A percentile compares a stretch with the other conserved stretches of the same genome.
phyloP scores from a whole-genome alignment of 2,888 invertebrate genomes.

The Coremacera marginata region DNA sequence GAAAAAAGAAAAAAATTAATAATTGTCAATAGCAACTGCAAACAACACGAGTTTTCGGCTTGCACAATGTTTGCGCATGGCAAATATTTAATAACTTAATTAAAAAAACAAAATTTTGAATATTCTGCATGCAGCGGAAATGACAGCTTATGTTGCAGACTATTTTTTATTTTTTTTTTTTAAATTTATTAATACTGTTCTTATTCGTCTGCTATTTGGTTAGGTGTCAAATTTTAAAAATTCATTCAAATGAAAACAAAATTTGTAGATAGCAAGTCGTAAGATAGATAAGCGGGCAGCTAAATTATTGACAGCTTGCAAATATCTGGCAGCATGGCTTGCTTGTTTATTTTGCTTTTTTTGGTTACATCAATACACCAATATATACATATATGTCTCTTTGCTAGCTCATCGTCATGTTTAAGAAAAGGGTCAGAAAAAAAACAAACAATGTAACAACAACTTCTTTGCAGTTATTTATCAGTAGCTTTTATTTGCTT shows the following conservation, averaged over 20 bases:
- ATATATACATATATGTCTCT: too few species aligned
- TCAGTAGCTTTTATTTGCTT: background rate
- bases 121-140: background rate
- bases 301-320: too few species aligned
- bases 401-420: too few species aligned
- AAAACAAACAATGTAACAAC: too few species aligned
- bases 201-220: background rate
- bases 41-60: background rate
- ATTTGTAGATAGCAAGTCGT: background rate
- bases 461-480: too few species aligned
- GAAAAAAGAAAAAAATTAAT: background rate
- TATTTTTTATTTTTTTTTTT: background rate
- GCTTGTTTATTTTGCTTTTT: too few species aligned
- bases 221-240: background rate
- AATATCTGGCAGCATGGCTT: too few species aligned
- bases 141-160: background rate
- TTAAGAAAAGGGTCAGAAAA: too few species aligned
- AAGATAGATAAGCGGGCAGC: too few species aligned
- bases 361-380: too few species aligned
- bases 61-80: background rate
- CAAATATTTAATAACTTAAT: constrained; percentile 17
- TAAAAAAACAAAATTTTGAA: constrained; percentile 3
- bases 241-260: background rate
- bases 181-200: background rate
- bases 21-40: constrained; percentile 1